These are phyloP conservation scores for Suillia variegata DNA, from an alignment of 2,888 invertebrate species.

Conservation along the genomic window DNA sequence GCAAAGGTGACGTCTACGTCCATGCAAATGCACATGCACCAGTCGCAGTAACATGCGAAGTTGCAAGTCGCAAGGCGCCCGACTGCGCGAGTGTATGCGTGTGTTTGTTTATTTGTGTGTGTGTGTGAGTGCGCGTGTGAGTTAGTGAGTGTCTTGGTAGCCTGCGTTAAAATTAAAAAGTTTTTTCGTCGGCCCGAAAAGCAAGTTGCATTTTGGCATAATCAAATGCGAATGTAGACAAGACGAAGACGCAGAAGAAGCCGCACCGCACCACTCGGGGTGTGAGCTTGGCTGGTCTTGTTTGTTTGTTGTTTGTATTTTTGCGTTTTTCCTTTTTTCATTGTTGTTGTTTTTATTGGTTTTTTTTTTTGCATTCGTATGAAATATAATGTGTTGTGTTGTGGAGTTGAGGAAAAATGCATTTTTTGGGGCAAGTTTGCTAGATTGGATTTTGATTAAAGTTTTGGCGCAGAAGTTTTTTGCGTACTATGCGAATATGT, in stretches of 20 bases:
- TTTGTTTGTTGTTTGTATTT: too few species aligned
- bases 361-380: not conserved
- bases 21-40: not conserved
- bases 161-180: slow-evolving; percentile 23
- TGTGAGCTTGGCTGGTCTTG: not conserved
- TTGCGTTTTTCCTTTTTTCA: too few species aligned
- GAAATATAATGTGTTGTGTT: not conserved
- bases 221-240: not conserved
- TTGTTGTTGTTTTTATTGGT: too few species aligned
- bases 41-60: not conserved
- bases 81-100: too few species aligned
- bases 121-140: too few species aligned
- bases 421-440: slow-evolving; percentile 12
- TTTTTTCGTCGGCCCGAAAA: slow-evolving; percentile 16
- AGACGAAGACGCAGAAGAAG: not conserved
- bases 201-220: not conserved
- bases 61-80: not conserved
- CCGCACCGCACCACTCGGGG: too few species aligned
- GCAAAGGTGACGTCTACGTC: too few species aligned
- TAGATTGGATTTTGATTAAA: slow-evolving; percentile 28
- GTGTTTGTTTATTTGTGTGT: too few species aligned
- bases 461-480: slow-evolving; percentile 6
- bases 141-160: slow-evolving; percentile 6
- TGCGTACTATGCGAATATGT: too few species aligned
- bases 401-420: slow-evolving; percentile 1